Evolutionary conservation across 2,113 vertebrate genomes (phyloP).

Genomic region (Setophaga coronata): DNA sequence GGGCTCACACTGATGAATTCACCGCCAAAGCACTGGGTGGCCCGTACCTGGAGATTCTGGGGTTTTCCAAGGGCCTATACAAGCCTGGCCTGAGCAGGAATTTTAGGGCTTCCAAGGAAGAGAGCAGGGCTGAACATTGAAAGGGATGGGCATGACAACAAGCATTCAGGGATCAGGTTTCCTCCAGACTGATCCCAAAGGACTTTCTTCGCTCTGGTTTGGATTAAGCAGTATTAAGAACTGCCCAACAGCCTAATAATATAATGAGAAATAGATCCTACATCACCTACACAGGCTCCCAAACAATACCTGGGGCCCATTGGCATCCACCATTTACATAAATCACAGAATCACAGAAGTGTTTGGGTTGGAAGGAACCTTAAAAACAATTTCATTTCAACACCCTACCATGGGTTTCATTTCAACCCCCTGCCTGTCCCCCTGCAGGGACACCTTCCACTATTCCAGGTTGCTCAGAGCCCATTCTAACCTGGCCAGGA

Average conservation of each 20-base stretch:
- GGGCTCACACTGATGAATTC: neutral
- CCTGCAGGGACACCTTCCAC: neutral
- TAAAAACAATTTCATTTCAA: neutral
- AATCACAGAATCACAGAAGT: neutral
- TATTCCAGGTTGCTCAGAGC: fast-evolving
- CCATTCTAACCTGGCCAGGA: fast-evolving
- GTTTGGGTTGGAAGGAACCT: neutral
- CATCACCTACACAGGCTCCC: neutral
- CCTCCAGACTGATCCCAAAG: neutral
- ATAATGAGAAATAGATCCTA: neutral
- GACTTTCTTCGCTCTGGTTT: neutral
- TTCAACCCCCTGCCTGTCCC: neutral
- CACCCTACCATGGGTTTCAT: neutral
- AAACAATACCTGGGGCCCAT: neutral
- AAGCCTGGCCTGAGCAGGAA: neutral
- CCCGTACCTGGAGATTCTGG: neutral
- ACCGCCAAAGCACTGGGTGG: neutral
- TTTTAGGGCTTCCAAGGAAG: neutral
- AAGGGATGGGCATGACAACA: neutral
- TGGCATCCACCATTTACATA: neutral
- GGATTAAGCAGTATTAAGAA: neutral
- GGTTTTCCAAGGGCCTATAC: neutral
- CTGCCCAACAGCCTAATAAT: neutral
- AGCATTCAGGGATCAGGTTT: neutral
- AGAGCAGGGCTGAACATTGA: neutral